Conservation (phyloP, 2,113 vertebrate genomes). For the Muntiacus reevesi region DNA sequence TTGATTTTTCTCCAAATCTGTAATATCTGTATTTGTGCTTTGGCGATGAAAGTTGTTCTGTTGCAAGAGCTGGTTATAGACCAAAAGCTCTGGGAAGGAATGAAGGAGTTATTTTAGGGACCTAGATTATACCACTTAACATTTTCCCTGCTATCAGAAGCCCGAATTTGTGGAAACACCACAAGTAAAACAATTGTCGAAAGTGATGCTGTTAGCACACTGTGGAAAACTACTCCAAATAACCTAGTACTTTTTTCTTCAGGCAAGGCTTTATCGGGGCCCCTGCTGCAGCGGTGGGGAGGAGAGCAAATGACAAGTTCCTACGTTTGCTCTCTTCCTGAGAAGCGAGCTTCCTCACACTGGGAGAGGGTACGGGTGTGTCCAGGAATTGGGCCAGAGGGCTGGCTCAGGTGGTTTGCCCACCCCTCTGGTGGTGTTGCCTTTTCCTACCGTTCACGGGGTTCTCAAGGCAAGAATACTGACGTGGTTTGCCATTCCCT, state of each 20-base stretch:
- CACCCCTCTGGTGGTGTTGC: background rate
- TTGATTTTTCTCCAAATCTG: slow-evolving; percentile 45
- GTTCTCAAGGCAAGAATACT: background rate
- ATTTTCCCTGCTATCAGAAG: background rate
- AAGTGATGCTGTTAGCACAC: background rate
- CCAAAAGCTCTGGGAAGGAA: background rate
- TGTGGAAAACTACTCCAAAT: background rate
- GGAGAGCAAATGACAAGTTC: background rate
- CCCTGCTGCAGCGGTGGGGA: background rate
- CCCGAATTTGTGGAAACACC: background rate
- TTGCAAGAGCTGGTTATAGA: background rate
- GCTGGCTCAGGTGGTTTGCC: background rate
- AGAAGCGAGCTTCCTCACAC: background rate
- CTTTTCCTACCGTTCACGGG: background rate
- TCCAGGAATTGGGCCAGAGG: background rate
- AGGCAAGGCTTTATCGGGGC: background rate
- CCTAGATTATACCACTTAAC: background rate
- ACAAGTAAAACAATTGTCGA: background rate
- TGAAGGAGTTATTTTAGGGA: background rate
- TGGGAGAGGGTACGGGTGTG: background rate
- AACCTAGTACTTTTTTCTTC: background rate
- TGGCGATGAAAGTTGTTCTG: background rate
- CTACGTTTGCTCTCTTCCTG: background rate
- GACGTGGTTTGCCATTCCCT: background rate
- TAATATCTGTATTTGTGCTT: slow-evolving; percentile 1